phyloP scores from a whole-genome alignment of 1,140 invertebrate species.

The Neuroterus valhalla region DNA sequence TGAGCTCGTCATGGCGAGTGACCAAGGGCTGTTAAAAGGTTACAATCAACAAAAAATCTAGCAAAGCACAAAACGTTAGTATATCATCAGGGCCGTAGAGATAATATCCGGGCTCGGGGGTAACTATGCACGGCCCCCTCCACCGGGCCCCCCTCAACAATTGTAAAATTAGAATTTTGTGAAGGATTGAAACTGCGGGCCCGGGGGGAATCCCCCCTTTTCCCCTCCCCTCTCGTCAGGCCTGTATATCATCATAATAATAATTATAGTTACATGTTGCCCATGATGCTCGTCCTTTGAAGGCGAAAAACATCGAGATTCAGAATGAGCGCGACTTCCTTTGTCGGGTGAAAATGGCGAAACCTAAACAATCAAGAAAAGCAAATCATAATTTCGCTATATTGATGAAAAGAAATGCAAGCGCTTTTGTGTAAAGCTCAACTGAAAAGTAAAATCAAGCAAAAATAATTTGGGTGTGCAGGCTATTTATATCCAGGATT shows the following conservation, averaged over 20 bases:
- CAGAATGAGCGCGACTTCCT: slow-evolving; percentile 66
- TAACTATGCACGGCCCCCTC: too few species aligned
- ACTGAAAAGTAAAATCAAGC: slow-evolving; percentile 12
- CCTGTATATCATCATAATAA: too few species aligned
- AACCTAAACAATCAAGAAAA: slow-evolving; percentile 11
- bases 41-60: slow-evolving; percentile 41
- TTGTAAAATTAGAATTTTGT: too few species aligned
- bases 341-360: slow-evolving; percentile 58
- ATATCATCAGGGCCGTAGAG: slow-evolving; percentile 29
- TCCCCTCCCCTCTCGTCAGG: too few species aligned
- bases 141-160: too few species aligned
- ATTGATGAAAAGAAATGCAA: not conserved
- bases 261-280: slow-evolving; percentile 69
- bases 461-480: not conserved
- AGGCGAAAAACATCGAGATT: slow-evolving; percentile 66
- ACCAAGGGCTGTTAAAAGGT: slow-evolving; percentile 79
- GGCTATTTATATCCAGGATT: too few species aligned
- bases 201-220: too few species aligned
- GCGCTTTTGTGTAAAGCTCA: not conserved
- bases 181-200: too few species aligned
- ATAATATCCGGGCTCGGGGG: too few species aligned
- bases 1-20: slow-evolving; percentile 88
- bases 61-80: slow-evolving; percentile 29
- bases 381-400: not conserved
- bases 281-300: slow-evolving; percentile 63